Percentiles rank a stretch among this genome's conserved stretches.
phyloP scores from a whole-genome alignment of 2,888 invertebrate species.

The Cenopis cana region DNA sequence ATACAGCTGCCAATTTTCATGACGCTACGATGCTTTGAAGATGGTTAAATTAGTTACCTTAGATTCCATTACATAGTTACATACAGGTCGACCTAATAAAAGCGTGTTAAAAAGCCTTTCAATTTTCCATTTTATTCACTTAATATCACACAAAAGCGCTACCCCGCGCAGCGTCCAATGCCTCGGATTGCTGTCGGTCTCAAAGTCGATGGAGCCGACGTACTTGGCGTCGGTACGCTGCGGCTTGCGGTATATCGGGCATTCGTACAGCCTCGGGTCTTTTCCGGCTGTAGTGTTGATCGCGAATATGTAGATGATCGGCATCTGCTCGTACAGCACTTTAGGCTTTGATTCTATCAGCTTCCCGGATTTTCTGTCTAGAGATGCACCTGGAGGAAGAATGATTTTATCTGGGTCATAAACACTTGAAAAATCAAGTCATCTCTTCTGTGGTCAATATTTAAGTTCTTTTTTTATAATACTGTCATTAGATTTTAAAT shows the following conservation, averaged over 20 bases:
- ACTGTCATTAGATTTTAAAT: too few relatives aligned
- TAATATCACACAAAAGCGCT: constrained; percentile 98
- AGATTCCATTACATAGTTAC: too few relatives aligned
- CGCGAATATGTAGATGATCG: constrained; percentile 97
- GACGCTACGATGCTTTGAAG: too few relatives aligned
- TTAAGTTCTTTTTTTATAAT: too few relatives aligned
- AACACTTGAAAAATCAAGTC: too few relatives aligned
- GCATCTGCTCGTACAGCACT: constrained; percentile 97
- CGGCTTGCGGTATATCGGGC: constrained; percentile 98
- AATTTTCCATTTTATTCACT: constrained; percentile 82
- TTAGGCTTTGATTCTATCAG: constrained; percentile 97
- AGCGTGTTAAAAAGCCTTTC: too few relatives aligned
- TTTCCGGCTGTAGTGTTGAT: constrained; percentile 97
- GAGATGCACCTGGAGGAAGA: constrained; percentile 90
- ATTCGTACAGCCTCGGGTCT: constrained; percentile 96
- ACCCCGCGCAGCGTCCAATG: constrained; percentile 98
- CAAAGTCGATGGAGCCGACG: constrained; percentile 97
- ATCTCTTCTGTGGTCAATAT: too few relatives aligned
- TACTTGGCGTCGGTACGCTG: constrained; percentile 97
- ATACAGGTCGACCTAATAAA: too few relatives aligned
- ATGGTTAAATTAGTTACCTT: too few relatives aligned
- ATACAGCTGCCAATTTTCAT: too few relatives aligned
- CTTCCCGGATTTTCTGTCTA: constrained; percentile 94
- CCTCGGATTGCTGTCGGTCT: constrained; percentile 95
- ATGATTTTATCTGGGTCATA: too few relatives aligned